Conservation (phyloP, 2,888 invertebrate species). For the Noctua comes region DNA sequence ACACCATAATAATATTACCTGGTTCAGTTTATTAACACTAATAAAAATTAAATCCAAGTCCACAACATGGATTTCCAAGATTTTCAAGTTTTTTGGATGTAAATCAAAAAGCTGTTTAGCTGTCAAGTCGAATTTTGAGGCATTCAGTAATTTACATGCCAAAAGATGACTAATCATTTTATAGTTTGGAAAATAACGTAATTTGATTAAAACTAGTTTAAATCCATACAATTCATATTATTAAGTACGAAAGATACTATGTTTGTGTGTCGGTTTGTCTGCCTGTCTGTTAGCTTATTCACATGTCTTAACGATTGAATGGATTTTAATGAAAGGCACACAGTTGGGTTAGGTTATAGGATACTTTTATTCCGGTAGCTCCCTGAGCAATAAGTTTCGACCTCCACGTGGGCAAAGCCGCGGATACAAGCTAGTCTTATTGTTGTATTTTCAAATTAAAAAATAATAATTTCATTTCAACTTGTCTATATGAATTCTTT, state of each 20-base stretch:
- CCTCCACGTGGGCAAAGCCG: too few species aligned
- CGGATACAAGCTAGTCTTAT: too few species aligned
- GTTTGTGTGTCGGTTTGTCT: not conserved
- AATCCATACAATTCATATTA: not conserved
- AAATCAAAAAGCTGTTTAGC: slow-evolving; percentile 1
- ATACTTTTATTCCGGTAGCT: too few species aligned
- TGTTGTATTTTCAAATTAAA: too few species aligned
- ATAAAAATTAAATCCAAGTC: not conserved
- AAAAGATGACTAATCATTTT: not conserved
- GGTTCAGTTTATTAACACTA: slow-evolving; percentile 12
- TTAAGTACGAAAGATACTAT: not conserved
- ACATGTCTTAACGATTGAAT: too few species aligned
- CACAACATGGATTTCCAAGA: not conserved
- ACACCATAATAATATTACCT: not conserved
- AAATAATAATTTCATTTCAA: not conserved
- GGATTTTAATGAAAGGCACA: too few species aligned
- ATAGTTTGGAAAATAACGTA: not conserved
- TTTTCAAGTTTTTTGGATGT: slow-evolving; percentile 12
- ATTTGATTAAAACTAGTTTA: not conserved
- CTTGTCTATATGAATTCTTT: not conserved
- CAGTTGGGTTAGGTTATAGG: too few species aligned
- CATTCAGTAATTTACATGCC: not conserved
- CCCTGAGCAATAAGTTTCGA: too few species aligned
- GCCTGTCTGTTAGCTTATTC: not conserved
- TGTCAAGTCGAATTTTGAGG: not conserved